A percentile compares a stretch with the other conserved stretches of the same genome.
Evolutionary conservation across 2,113 vertebrate species (phyloP).

Genomic region (Aix galericulata): DNA sequence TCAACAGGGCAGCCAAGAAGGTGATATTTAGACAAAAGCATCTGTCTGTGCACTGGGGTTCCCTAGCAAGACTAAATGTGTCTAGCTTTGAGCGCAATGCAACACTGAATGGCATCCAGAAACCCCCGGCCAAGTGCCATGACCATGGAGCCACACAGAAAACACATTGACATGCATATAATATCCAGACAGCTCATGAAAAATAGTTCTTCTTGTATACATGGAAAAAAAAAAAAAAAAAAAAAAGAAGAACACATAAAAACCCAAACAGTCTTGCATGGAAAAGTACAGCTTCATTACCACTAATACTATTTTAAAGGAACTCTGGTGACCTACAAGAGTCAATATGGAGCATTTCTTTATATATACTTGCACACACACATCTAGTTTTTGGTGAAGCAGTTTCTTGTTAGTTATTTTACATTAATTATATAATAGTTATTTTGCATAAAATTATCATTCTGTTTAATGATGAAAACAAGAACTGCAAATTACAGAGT

Average conservation of each 20-base stretch:
- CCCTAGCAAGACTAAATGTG: not conserved
- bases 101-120: not conserved
- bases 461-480: not conserved
- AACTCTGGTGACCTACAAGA: not conserved
- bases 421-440: not conserved
- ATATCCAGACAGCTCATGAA: not conserved
- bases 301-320: not conserved
- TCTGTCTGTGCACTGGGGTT: constrained; percentile 1
- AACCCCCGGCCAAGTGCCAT: not conserved
- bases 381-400: not conserved
- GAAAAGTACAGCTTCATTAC: not conserved
- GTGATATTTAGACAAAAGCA: constrained; percentile 31
- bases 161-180: not conserved
- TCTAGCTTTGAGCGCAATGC: not conserved
- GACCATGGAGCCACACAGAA: not conserved
- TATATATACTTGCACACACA: not conserved
- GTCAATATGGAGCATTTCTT: not conserved
- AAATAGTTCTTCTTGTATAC: not conserved
- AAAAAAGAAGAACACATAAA: not conserved
- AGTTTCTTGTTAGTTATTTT: not conserved
- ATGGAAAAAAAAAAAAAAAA: not conserved
- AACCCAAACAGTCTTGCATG: not conserved
- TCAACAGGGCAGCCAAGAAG: constrained; percentile 24
- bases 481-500: not conserved
- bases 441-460: not conserved